Percentiles rank a stretch among this genome's conserved stretches.
phyloP scores from a whole-genome alignment of 1,140 invertebrate genomes.

The Phenacoccus solenopsis region DNA sequence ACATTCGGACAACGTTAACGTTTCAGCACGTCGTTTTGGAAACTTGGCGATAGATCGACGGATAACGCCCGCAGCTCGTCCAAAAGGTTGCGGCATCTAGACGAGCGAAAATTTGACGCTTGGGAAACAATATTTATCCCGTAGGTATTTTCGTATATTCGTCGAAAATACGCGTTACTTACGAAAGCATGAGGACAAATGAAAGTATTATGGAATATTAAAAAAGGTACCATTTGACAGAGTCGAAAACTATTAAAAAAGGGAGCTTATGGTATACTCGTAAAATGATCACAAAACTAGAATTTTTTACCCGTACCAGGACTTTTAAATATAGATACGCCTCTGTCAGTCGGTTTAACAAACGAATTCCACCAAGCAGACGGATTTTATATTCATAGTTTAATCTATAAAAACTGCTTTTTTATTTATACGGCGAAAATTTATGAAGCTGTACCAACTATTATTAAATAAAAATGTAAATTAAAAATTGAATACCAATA shows the following conservation, averaged over 20 bases:
- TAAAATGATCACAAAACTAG: conserved; percentile 2
- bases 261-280: neutral
- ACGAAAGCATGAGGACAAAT: too few relatives aligned
- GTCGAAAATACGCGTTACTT: too few relatives aligned
- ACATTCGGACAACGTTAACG: neutral
- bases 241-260: neutral
- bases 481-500: conserved; percentile 3
- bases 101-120: too few relatives aligned
- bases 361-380: neutral
- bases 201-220: neutral
- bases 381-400: neutral
- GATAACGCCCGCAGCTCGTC: too few relatives aligned
- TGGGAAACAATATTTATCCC: too few relatives aligned
- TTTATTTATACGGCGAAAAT: conserved; percentile 3
- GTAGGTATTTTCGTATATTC: too few relatives aligned
- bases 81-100: too few relatives aligned
- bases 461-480: conserved; percentile 4
- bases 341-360: conserved; percentile 1
- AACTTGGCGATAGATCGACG: too few relatives aligned
- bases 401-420: conserved; percentile 3
- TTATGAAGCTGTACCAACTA: neutral
- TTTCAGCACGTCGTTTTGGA: neutral
- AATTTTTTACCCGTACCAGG: neutral
- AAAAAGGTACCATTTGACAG: neutral
- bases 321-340: neutral